Conservation (phyloP, 2,797 vertebrate species). For the Salarias fasciatus region DNA sequence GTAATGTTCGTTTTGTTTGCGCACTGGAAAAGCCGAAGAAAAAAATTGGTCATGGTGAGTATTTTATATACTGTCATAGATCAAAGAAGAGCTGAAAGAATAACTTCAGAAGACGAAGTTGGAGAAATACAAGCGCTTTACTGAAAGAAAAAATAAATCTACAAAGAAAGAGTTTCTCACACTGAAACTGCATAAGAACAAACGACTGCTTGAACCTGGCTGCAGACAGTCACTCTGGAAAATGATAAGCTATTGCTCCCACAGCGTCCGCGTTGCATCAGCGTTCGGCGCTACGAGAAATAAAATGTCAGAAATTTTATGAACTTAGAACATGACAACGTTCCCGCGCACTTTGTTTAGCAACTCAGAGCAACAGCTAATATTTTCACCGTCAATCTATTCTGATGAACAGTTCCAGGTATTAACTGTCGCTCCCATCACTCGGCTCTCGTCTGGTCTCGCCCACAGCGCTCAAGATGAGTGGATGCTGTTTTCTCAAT, state of each 20-base stretch:
- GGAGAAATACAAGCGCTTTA: constrained; percentile 6
- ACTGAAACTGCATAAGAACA: constrained; percentile 22
- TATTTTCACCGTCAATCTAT: constrained; percentile 12
- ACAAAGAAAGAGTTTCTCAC: constrained; percentile 22
- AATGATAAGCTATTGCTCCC: constrained; percentile 49
- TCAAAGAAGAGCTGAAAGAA: constrained; percentile 9
- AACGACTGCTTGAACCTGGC: constrained; percentile 17
- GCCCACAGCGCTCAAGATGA: background rate
- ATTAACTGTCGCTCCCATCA: constrained; percentile 4
- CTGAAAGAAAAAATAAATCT: background rate
- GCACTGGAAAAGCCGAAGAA: too few relatives aligned
- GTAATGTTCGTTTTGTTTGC: background rate
- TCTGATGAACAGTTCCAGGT: background rate
- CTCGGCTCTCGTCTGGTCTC: constrained; percentile 9
- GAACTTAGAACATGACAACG: constrained; percentile 18
- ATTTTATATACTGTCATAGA: background rate
- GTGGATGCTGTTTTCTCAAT: too few relatives aligned
- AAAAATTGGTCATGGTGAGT: too few relatives aligned
- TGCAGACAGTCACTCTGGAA: constrained; percentile 23
- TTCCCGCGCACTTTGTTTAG: constrained; percentile 13
- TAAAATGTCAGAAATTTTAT: constrained; percentile 35
- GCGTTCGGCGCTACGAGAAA: constrained; percentile 20
- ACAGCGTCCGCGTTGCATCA: constrained; percentile 54
- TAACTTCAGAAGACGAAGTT: background rate
- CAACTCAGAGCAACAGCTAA: constrained; percentile 1